phyloP scores from a whole-genome alignment of 2,113 vertebrate species.

The Percopsis transmontana region DNA sequence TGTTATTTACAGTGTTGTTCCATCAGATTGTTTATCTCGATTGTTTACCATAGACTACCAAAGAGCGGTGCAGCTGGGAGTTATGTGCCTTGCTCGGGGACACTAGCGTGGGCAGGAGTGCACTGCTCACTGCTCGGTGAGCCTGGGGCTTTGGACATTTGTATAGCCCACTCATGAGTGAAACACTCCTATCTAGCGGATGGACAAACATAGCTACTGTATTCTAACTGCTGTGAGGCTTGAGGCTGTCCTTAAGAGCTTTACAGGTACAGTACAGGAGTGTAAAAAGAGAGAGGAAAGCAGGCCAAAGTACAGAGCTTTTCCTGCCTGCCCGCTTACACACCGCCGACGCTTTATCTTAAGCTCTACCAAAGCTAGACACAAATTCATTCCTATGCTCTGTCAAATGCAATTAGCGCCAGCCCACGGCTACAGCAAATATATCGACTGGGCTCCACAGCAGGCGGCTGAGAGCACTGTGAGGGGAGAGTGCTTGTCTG shows the following conservation, averaged over 20 bases:
- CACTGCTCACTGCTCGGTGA: no score
- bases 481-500: slow-evolving; percentile 32
- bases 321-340: slow-evolving; percentile 39
- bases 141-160: no score
- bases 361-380: slow-evolving; percentile 64
- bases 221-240: slow-evolving; percentile 49
- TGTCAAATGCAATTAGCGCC: slow-evolving; percentile 75
- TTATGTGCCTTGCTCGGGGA: no score
- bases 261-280: slow-evolving; percentile 4
- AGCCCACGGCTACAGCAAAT: slow-evolving; percentile 71
- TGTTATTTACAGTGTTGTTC: no score
- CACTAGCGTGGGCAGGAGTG: no score
- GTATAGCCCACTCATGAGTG: slow-evolving; percentile 29
- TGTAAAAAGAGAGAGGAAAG: neutral
- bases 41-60: no score
- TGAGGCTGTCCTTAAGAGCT: slow-evolving; percentile 43
- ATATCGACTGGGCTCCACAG: slow-evolving; percentile 64
- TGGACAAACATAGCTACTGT: slow-evolving; percentile 44
- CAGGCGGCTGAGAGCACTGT: slow-evolving; percentile 32
- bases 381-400: slow-evolving; percentile 74
- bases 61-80: no score
- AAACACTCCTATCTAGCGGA: slow-evolving; percentile 37
- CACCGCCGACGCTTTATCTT: slow-evolving; percentile 54
- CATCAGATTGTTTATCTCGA: no score
- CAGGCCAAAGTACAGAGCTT: slow-evolving; percentile 9